Base-by-base conservation (phyloP, 2,797 vertebrate species). In the Enteromius mattozi region DNA sequence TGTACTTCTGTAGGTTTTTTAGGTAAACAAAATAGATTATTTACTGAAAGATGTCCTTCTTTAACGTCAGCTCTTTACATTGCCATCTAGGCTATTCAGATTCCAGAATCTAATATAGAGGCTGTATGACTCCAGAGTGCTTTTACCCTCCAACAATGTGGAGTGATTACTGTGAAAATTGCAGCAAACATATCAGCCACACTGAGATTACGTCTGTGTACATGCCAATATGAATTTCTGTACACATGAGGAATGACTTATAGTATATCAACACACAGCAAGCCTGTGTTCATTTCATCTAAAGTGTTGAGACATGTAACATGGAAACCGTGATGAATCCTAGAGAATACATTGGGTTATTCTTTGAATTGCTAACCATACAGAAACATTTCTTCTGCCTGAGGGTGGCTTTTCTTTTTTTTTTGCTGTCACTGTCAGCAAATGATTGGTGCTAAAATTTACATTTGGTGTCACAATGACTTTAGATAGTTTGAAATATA, bases 181-280 rank as follows among this genome's bases (percentile, higher is more conserved):
- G 72, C 59, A 45, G 47, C 35, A 78, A 87, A 81, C 78, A 81
- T 83, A 87, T 87, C 82, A 84, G 49, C 65, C 82, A 35, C 42
- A 49, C n/a, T 24, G 76, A 78, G 37, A 78, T 78, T 80, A 68
- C 1, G 30, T 80, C 21, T 27, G 30, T 8, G 47, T 47, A 21
- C 40, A 45, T 51, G 47, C 59, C 63, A 27, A 12, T 24, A 33
- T 35, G 42, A 49, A 45, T 76, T 63, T 78, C 24, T 69, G 24
- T 13, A 42, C 35, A 76, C n/a, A 40, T 86, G 78, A 80, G 61
- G 2, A 82, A 83, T 83, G 61, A 47, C 51, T 80, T 66, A 61
- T 47, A 59, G 16, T 27, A 80, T 83, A 80, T 83, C 63, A 86
- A 71, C 17, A 37, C 68, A 51, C 9, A 33, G 33, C 78, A 72